Evolutionary conservation across 1,140 invertebrate genomes (phyloP).

Genomic region (Nixonia krombeini): DNA sequence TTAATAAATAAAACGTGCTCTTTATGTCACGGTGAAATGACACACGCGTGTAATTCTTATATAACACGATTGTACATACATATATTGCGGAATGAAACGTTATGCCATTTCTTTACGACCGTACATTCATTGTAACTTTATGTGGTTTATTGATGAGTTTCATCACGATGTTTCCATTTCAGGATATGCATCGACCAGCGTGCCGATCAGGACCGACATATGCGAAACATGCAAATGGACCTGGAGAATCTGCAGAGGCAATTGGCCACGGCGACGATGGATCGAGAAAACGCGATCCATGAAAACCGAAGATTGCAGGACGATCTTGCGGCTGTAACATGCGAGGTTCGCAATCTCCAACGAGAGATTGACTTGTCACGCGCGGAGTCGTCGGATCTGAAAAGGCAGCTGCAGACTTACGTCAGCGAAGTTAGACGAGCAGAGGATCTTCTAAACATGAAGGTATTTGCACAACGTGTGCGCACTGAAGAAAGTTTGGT

Average conservation of each 20-base stretch:
- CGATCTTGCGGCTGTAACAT: slow-evolving; percentile 72
- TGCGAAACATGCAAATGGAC: slow-evolving; percentile 71
- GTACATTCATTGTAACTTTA: too few species aligned
- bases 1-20: too few species aligned
- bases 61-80: too few species aligned
- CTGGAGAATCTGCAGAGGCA: slow-evolving; percentile 73
- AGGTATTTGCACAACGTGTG: too few species aligned
- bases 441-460: slow-evolving; percentile 78
- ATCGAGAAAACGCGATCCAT: slow-evolving; percentile 73
- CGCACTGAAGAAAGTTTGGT: too few species aligned
- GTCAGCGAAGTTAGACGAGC: slow-evolving; percentile 79
- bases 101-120: too few species aligned
- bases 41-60: too few species aligned
- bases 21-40: too few species aligned
- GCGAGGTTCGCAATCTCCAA: slow-evolving; percentile 70
- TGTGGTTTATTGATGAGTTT: too few species aligned
- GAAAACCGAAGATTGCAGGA: slow-evolving; percentile 78
- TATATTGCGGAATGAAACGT: too few species aligned
- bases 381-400: slow-evolving; percentile 78
- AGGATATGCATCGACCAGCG: slow-evolving; percentile 61
- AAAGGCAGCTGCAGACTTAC: slow-evolving; percentile 80
- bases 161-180: neutral
- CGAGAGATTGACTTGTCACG: slow-evolving; percentile 76
- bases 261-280: slow-evolving; percentile 70
- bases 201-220: slow-evolving; percentile 57